A percentile compares a stretch with the other conserved stretches of the same genome.
phyloP scores from a whole-genome alignment of 64 coral and sea anemone species.

The Montipora efflorescens region DNA sequence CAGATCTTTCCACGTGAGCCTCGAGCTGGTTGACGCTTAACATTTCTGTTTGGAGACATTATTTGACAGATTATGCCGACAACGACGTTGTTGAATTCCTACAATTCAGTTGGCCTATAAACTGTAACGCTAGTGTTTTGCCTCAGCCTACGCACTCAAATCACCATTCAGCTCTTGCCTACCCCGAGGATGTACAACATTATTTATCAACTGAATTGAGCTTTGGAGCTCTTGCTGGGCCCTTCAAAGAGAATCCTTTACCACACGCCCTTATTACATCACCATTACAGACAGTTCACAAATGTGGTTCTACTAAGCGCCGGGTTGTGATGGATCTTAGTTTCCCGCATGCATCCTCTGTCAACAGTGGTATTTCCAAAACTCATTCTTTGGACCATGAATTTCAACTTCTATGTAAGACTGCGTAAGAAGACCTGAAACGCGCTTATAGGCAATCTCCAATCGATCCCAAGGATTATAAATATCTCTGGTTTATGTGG shows the following conservation, averaged over 20 bases:
- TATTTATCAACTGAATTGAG: conserved; percentile 42
- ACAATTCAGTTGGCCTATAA: conserved; percentile 37
- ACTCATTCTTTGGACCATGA: conserved; percentile 11
- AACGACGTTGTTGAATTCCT: conserved; percentile 38
- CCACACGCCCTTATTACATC: neutral
- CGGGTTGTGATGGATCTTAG: conserved; percentile 33
- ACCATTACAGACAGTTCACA: neutral
- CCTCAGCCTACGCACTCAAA: conserved; percentile 11
- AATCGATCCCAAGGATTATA: conserved; percentile 43
- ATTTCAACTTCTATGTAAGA: neutral
- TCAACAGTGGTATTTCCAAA: conserved; percentile 18
- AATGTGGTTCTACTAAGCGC: conserved; percentile 1
- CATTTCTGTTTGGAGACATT: conserved; percentile 27
- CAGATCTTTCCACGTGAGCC: too few species aligned
- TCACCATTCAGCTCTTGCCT: conserved; percentile 21
- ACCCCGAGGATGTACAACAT: conserved; percentile 15
- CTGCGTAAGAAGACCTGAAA: conserved; percentile 24
- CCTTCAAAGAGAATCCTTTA: conserved; percentile 15
- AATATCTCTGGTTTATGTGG: conserved; percentile 35
- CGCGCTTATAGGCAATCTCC: conserved; percentile 21
- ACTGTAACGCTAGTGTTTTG: neutral
- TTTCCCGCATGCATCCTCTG: neutral
- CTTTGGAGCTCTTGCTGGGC: conserved; percentile 33
- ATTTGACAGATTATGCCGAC: conserved; percentile 29
- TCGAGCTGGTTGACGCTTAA: neutral